These are phyloP conservation scores for Poeciliopsis occidentalis DNA, from an alignment of 2,113 vertebrate genomes.

Conservation along the genomic window DNA sequence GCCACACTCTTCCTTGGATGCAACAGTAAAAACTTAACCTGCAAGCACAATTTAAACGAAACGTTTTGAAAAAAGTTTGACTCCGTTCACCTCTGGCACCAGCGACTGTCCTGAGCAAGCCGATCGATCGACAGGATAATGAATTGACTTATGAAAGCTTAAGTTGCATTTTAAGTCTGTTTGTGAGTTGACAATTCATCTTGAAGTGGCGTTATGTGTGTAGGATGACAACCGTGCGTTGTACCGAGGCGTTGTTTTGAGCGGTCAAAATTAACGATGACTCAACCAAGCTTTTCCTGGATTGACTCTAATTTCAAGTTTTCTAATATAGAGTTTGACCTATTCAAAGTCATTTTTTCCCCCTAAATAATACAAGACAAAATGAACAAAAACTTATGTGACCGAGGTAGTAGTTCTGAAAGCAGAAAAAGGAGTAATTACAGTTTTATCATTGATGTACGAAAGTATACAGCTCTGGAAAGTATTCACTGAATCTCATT, in stretches of 20 bases:
- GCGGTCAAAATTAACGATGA: background rate
- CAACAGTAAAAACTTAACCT: constrained; percentile 18
- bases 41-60: background rate
- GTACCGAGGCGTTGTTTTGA: background rate
- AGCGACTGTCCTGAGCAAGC: background rate
- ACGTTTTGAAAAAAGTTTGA: no score
- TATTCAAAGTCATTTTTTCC: background rate
- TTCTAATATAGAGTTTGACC: background rate
- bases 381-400: background rate
- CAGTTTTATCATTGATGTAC: background rate
- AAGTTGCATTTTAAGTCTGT: background rate
- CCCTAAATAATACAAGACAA: background rate
- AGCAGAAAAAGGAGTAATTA: background rate
- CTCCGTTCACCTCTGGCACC: background rate
- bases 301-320: background rate
- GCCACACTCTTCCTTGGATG: constrained; percentile 3
- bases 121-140: no score
- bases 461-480: background rate
- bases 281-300: background rate
- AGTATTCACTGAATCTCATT: no score
- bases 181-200: background rate
- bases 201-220: background rate
- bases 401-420: background rate
- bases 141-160: background rate
- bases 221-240: background rate